Evolutionary conservation across 1,140 invertebrate genomes (phyloP).

Genomic region (Trinorchestia longiramus): DNA sequence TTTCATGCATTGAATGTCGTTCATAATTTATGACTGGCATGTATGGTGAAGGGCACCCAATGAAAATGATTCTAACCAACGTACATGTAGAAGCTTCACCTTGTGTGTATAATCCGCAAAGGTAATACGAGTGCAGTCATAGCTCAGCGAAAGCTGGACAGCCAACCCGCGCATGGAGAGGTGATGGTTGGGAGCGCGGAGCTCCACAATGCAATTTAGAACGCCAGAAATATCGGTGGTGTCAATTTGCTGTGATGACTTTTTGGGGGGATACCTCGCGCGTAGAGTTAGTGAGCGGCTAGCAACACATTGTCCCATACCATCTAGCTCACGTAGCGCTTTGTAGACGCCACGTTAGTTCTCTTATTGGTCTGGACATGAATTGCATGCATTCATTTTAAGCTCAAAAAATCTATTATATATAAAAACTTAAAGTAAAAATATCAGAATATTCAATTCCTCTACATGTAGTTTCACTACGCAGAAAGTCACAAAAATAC

Average conservation of each 20-base stretch:
- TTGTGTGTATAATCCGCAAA: background rate
- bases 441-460: no score
- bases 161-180: background rate
- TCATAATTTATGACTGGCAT: no score
- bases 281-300: background rate
- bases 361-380: no score
- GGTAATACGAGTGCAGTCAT: background rate
- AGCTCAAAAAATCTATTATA: no score
- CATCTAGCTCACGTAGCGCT: background rate
- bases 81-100: background rate
- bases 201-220: constrained; percentile 47
- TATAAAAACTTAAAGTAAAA: no score
- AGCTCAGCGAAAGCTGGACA: background rate
- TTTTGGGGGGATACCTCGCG: background rate
- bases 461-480: no score
- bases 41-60: background rate
- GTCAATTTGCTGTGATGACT: constrained; percentile 44
- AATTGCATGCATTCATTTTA: no score
- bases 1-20: no score
- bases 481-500: no score
- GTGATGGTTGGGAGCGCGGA: background rate
- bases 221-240: constrained; percentile 32
- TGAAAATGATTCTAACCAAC: background rate
- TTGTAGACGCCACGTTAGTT: no score
- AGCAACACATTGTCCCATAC: background rate